A percentile compares a stretch with the other conserved stretches of the same genome.
Evolutionary conservation across 2,113 vertebrate genomes (phyloP).

Genomic region (Carollia perspicillata): DNA sequence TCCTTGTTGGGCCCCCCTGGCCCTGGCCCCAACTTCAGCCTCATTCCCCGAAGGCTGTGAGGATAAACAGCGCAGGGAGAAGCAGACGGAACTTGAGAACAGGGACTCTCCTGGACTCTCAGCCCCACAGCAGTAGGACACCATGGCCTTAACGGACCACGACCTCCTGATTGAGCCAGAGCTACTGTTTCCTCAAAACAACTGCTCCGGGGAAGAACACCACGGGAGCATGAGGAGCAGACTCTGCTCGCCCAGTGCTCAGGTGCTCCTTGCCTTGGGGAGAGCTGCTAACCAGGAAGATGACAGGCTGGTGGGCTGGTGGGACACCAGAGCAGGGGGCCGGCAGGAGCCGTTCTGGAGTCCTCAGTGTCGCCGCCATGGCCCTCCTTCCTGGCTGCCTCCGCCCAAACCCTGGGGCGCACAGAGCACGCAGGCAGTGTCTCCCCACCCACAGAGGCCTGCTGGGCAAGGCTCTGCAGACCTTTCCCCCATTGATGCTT

Average conservation of each 20-base stretch:
- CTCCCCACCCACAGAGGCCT: slow-evolving; percentile 33
- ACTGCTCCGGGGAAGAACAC: neutral
- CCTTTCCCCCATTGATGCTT: slow-evolving; percentile 19
- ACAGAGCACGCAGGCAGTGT: neutral
- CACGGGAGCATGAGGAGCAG: neutral
- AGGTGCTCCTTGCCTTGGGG: neutral
- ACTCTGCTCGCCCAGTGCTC: neutral
- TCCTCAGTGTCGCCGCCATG: neutral
- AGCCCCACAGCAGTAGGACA: neutral
- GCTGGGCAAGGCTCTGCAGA: neutral
- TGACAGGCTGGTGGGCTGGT: neutral
- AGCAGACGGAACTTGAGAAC: neutral
- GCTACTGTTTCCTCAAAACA: neutral
- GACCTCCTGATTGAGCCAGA: neutral
- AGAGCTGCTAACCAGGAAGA: neutral
- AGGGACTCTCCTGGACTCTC: neutral
- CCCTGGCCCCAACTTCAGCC: neutral
- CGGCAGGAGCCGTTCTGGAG: neutral
- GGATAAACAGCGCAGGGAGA: neutral
- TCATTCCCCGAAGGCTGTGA: neutral
- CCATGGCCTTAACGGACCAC: neutral
- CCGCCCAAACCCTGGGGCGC: neutral
- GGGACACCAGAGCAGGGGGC: neutral
- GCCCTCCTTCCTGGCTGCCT: neutral
- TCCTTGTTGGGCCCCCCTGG: neutral